Percentiles rank a stretch among this genome's conserved stretches.
These are phyloP conservation scores for Panagrolaimus sp. DNA, from an alignment of 1,140 invertebrate genomes.

Conservation along the genomic window DNA sequence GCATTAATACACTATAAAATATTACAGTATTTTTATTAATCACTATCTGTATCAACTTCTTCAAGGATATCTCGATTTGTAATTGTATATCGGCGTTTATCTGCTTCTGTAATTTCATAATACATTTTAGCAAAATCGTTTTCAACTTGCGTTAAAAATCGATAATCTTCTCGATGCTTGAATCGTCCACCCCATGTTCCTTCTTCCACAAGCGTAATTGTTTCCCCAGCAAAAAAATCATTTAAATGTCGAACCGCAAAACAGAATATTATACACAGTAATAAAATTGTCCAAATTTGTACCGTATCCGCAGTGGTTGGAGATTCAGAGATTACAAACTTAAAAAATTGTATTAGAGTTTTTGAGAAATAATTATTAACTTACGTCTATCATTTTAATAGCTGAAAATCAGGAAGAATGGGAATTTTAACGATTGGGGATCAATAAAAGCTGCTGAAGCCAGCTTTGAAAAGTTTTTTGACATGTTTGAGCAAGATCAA, in stretches of 20 bases:
- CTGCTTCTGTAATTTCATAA: constrained; percentile 26
- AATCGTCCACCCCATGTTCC: constrained; percentile 34
- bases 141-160: constrained; percentile 29
- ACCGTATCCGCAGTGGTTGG: background rate
- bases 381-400: no score
- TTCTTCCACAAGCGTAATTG: constrained; percentile 34
- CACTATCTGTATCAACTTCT: constrained; percentile 10
- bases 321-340: background rate
- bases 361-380: no score
- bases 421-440: no score
- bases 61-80: background rate
- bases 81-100: constrained; percentile 15
- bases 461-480: no score
- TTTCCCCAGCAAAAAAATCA: constrained; percentile 36
- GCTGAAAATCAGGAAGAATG: no score
- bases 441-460: no score
- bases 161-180: constrained; percentile 29
- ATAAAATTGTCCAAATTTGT: constrained; percentile 19
- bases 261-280: constrained; percentile 28
- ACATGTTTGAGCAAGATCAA: no score
- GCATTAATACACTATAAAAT: no score
- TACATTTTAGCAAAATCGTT: constrained; percentile 35
- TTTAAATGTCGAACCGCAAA: constrained; percentile 34
- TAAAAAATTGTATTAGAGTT: no score
- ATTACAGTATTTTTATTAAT: background rate